Evolutionary conservation across 2,113 vertebrate species (phyloP).

Genomic region (Ctenomys sociabilis): DNA sequence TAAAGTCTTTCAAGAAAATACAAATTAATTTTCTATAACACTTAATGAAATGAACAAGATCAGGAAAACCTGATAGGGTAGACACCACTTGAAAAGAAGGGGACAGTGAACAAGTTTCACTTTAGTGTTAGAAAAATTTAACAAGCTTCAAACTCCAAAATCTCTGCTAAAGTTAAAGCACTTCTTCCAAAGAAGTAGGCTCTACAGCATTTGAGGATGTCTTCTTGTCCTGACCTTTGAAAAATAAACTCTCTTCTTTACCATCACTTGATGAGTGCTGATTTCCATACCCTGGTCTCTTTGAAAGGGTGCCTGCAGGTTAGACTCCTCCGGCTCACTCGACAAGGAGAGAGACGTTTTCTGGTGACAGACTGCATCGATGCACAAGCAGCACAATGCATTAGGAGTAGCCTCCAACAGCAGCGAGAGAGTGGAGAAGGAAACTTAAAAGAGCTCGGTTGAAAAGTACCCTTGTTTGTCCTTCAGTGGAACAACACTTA

Average conservation of each 20-base stretch:
- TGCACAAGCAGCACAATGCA: constrained; percentile 66
- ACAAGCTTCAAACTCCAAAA: constrained; percentile 77
- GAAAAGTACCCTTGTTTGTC: constrained; percentile 85
- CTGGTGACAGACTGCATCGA: constrained; percentile 70
- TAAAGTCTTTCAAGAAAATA: constrained; percentile 73
- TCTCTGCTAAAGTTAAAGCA: constrained; percentile 68
- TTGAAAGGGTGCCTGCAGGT: constrained; percentile 74
- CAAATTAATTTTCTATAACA: constrained; percentile 77
- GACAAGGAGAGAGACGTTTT: constrained; percentile 73
- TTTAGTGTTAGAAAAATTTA: constrained; percentile 69
- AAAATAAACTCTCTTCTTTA: constrained; percentile 75
- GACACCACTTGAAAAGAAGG: constrained; percentile 75
- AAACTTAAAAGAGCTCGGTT: constrained; percentile 83
- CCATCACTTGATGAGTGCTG: constrained; percentile 68
- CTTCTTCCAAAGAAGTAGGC: constrained; percentile 71
- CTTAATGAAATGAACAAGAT: constrained; percentile 72
- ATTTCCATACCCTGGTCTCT: constrained; percentile 82
- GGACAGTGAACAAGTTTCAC: constrained; percentile 71
- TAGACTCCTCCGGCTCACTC: constrained; percentile 65
- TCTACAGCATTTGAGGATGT: constrained; percentile 56
- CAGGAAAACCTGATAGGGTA: constrained; percentile 65
- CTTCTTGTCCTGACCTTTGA: constrained; percentile 71
- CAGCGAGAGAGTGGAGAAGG: constrained; percentile 47
- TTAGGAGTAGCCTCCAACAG: constrained; percentile 75
- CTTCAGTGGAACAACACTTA: constrained; percentile 83